Base-by-base conservation (phyloP, 2,888 invertebrate species). In the Emmelina monodactyla region DNA sequence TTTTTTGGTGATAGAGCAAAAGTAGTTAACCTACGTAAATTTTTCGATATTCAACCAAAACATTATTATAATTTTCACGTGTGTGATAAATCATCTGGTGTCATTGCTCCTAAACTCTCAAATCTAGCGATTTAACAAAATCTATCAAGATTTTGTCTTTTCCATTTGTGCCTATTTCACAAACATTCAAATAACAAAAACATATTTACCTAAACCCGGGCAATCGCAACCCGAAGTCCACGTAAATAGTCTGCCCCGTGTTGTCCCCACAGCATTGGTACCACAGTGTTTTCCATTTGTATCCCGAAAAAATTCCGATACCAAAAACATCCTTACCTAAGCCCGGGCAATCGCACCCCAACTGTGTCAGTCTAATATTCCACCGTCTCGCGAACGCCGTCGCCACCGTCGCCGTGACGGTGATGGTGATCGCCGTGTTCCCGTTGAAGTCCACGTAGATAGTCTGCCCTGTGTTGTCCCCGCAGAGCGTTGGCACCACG, bases 381-480 rank as follows among this genome's bases (percentile, higher is more conserved):
- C 91, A 92, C 37, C 86, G 82, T 31, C 92, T 82, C 16, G 83
- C 75, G 50, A 86, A 85, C 0, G 83, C 67, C 2, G 83, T 83
- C 0, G 82, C 65, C 0, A 78, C 52, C 0, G 85, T 85, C 0
- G 89, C 88, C 9, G 86, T 83, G 11, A 92, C 69, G 0, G 85
- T 81, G 31, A 92, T 82, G 2, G 83, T 85, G 25, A 92, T 88
- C 0, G 89, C 83, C 13, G 75, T 73, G 14, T 84, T 82, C 1
- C 84, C 85, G 49, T 87, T 85, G 51, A 92, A 91, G 55, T 89
- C 87, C 1, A 91, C 83, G 51, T 88, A 91, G 15, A 91, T 81
- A 49, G 89, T 89, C 58, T 92, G 89, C 1, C 91, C 91, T 1
- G 87, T 85, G 61, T 91, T 89, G 56, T 89, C 89, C 0, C 93